phyloP scores from a whole-genome alignment of 2,797 vertebrate genomes.

The Danio jaintianensis region DNA sequence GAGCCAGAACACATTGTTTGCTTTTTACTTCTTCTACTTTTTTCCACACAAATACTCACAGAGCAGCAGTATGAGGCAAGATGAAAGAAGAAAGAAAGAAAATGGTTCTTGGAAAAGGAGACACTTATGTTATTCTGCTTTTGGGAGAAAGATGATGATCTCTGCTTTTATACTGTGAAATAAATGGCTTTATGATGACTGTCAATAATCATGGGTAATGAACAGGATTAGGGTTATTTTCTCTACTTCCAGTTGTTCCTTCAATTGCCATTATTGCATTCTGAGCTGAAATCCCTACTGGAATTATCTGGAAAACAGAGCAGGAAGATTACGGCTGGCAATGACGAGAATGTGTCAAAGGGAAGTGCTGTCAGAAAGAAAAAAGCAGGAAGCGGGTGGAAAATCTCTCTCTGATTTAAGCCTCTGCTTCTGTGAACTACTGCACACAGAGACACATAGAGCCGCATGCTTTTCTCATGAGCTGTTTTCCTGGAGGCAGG shows the following conservation, averaged over 20 bases:
- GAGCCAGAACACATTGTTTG: neutral
- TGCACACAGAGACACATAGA: constrained; percentile 26
- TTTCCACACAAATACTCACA: neutral
- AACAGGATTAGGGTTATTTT: neutral
- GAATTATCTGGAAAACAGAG: constrained; percentile 5
- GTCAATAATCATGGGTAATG: neutral
- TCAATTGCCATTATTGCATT: neutral
- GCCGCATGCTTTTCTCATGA: constrained; percentile 30
- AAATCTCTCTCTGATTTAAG: constrained; percentile 28
- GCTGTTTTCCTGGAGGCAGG: constrained; percentile 38
- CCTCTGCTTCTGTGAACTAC: constrained; percentile 6
- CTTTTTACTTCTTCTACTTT: neutral
- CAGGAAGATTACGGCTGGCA: constrained; percentile 8
- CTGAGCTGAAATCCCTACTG: neutral
- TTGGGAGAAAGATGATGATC: neutral
- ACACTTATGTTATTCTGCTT: neutral
- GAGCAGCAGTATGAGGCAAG: constrained; percentile 13
- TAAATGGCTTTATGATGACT: neutral
- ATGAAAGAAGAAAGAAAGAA: neutral
- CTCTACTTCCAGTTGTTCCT: neutral
- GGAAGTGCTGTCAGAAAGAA: constrained; percentile 1
- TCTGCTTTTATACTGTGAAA: neutral
- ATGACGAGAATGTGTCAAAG: constrained; percentile 36
- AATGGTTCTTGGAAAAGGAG: neutral
- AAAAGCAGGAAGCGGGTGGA: constrained; percentile 22